Conservation (phyloP, 2,888 invertebrate genomes). For the Theretra japonica region DNA sequence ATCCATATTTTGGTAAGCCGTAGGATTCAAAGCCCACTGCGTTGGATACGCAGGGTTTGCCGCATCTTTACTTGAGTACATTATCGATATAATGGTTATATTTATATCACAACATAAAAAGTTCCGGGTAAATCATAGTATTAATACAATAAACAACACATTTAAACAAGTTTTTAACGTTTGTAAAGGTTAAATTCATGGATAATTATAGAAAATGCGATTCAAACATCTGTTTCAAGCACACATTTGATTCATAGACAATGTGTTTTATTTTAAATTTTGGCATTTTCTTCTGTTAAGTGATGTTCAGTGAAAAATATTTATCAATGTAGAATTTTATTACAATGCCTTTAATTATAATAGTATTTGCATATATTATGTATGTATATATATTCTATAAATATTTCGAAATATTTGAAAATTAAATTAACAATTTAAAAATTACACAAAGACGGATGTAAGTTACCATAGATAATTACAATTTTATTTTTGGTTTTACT, state of each 20-base stretch:
- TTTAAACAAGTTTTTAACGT: background rate
- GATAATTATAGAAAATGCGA: constrained; percentile 24
- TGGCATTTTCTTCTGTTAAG: background rate
- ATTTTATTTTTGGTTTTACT: background rate
- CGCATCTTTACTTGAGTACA: constrained; percentile 87
- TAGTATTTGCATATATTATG: background rate
- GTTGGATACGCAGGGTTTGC: constrained; percentile 87
- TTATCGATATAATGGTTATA: constrained; percentile 52
- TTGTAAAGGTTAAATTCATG: constrained; percentile 23
- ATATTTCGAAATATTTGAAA: background rate
- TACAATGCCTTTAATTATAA: too few species aligned
- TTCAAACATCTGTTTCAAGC: constrained; percentile 19
- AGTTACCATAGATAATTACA: background rate
- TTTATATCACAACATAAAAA: constrained; percentile 30
- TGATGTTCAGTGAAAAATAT: background rate
- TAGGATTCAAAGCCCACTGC: constrained; percentile 93
- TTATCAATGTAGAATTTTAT: too few species aligned
- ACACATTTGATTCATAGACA: constrained; percentile 14
- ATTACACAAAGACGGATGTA: background rate
- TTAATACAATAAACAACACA: constrained; percentile 20
- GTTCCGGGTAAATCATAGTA: constrained; percentile 34
- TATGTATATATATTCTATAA: background rate
- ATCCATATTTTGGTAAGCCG: constrained; percentile 92
- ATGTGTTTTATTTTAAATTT: background rate
- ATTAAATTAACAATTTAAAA: background rate